Evolutionary conservation across 2,888 invertebrate species (phyloP).

Genomic region (Plutella xylostella): DNA sequence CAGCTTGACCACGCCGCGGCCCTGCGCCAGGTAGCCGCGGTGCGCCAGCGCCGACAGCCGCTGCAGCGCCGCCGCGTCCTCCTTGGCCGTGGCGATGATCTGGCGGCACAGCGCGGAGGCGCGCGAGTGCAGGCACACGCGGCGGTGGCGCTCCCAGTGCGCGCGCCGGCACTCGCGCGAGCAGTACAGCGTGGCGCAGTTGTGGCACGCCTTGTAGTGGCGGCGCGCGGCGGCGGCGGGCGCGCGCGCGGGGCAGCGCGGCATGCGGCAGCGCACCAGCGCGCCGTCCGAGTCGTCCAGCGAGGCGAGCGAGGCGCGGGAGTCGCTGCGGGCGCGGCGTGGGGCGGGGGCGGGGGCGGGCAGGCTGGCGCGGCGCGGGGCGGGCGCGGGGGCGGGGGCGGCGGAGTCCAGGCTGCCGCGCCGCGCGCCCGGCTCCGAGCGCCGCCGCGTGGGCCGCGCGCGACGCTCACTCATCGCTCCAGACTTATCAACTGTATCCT

Average conservation of each 20-base stretch:
- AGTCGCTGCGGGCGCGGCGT: slow-evolving; percentile 54
- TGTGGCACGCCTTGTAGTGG: slow-evolving; percentile 92
- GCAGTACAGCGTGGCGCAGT: slow-evolving; percentile 95
- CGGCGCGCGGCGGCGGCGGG: slow-evolving; percentile 81
- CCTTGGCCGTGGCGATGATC: slow-evolving; percentile 83
- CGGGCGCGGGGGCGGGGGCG: slow-evolving; percentile 39
- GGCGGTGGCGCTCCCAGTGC: slow-evolving; percentile 95
- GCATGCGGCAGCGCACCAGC: slow-evolving; percentile 81
- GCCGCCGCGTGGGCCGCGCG: slow-evolving; percentile 52
- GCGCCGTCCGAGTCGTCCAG: slow-evolving; percentile 64
- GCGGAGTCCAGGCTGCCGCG: slow-evolving; percentile 73
- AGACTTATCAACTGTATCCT: slow-evolving; percentile 69
- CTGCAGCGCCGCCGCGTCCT: slow-evolving; percentile 78
- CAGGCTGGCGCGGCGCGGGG: slow-evolving; percentile 73
- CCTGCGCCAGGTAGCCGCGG: slow-evolving; percentile 85
- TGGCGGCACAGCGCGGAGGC: slow-evolving; percentile 91
- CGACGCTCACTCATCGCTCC: slow-evolving; percentile 50
- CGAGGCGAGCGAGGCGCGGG: slow-evolving; percentile 55
- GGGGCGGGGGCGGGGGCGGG: slow-evolving; percentile 40
- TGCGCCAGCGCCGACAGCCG: slow-evolving; percentile 87
- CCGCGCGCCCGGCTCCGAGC: slow-evolving; percentile 59
- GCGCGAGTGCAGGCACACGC: slow-evolving; percentile 89
- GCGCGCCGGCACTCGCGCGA: slow-evolving; percentile 89
- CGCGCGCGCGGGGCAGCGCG: slow-evolving; percentile 81
- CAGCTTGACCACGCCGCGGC: slow-evolving; percentile 92